Conservation (phyloP, 37 sponge, comb jelly and placozoan genomes). For the Cladorhizidae sp. region DNA sequence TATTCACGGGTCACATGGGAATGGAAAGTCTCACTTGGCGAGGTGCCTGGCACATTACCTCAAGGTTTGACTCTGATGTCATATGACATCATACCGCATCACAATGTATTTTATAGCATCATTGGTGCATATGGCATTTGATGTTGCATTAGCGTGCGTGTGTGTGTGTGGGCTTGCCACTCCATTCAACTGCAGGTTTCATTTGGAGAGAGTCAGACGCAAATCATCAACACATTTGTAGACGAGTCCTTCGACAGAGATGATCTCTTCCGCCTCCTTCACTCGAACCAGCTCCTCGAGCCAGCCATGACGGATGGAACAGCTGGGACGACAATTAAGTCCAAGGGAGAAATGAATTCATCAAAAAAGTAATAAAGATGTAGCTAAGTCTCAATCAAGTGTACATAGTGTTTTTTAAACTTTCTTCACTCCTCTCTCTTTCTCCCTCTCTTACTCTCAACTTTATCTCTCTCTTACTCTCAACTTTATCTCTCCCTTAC, state of each 20-base stretch:
- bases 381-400: no score
- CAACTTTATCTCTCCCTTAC: no score
- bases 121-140: no score
- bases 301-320: background rate
- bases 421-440: no score
- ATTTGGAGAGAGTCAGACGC: constrained; percentile 13
- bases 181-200: no score
- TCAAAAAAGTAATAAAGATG: no score
- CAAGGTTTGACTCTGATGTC: constrained; percentile 29
- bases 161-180: no score
- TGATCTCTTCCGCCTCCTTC: constrained; percentile 67
- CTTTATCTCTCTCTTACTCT: no score
- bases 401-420: no score
- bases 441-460: no score
- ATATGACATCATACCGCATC: background rate
- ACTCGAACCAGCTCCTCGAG: constrained; percentile 32
- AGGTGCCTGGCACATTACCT: constrained; percentile 55
- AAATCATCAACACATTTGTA: constrained; percentile 46
- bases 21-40: constrained; percentile 70
- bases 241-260: constrained; percentile 69
- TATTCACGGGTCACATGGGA: constrained; percentile 68
- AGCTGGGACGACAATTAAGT: background rate
- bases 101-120: background rate
- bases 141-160: no score
- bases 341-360: background rate